Evolutionary conservation across 2,888 invertebrate genomes (phyloP).

Genomic region (Yponomeuta sedellus): DNA sequence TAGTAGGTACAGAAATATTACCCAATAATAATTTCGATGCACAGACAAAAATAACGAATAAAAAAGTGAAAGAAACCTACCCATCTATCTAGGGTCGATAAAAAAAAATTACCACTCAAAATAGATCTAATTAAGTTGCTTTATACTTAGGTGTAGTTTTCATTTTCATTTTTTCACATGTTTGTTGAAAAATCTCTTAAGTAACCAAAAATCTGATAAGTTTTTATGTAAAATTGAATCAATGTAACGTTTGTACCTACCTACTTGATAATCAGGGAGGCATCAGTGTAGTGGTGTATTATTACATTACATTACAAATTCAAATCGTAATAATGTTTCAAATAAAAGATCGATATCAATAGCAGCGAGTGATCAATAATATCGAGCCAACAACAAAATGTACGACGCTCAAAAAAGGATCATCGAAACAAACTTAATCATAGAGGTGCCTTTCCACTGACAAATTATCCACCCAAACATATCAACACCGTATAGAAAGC

Average conservation of each 20-base stretch:
- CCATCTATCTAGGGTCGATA: too few relatives aligned
- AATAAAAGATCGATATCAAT: conserved; percentile 12
- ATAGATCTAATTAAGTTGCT: too few relatives aligned
- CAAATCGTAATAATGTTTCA: conserved; percentile 5
- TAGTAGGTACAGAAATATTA: too few relatives aligned
- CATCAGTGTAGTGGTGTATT: conserved; percentile 21
- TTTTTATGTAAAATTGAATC: neutral
- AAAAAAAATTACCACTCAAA: too few relatives aligned
- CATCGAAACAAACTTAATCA: neutral
- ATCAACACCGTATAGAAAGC: neutral
- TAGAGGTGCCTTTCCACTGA: neutral
- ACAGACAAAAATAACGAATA: too few relatives aligned
- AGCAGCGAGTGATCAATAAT: conserved; percentile 5
- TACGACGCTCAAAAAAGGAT: conserved; percentile 1
- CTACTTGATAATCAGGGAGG: conserved; percentile 20
- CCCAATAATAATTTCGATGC: too few relatives aligned
- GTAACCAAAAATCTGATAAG: neutral
- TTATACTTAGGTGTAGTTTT: neutral
- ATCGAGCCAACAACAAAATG: conserved; percentile 8
- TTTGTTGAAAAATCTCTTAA: neutral
- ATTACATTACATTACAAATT: conserved; percentile 8
- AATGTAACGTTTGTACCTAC: neutral
- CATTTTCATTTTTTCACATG: too few relatives aligned
- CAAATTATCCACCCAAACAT: neutral
- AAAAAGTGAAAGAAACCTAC: too few relatives aligned